Base-by-base conservation (phyloP, 1,140 invertebrate species). In the Bradynema listronoti region DNA sequence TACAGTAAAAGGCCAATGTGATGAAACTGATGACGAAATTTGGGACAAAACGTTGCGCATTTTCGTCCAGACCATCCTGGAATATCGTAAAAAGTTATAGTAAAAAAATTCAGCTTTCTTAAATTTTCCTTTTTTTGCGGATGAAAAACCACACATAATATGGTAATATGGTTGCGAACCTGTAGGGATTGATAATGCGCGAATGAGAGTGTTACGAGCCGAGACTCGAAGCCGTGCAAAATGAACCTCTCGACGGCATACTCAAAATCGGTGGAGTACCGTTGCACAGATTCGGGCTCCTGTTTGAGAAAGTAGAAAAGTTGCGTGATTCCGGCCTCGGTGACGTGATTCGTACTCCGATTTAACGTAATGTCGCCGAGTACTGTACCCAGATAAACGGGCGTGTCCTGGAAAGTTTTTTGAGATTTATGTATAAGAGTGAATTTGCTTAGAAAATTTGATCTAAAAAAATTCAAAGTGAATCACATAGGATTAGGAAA, bases 201-300 rank as follows among this genome's bases (percentile, higher is more conserved):
- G 58, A 77, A 77, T 2, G 70, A 74, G 7, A 71, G n/a, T 14
- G 58, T 61, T 29, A 77, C 78, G 1, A 77, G 49, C 24, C 66
- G 54, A 0, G 74, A 77, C 30, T 61, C 54, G 36, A 69, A 77
- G 16, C 57, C 69, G 32, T 77, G 71, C 32, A 77, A 47, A 9
- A 77, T 53, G 43, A 76, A 77, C 2, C 58, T 59, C 52, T 77
- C 75, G 0, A 76, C 71, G 24, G 70, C 70, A 41, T 78, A 77
- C 22, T 77, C 78, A 61, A 77, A 78, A 34, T 68, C 76, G 7
- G 75, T 71, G 3, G 75, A 78, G 41, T 77, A 77, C 39, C 75
- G 55, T 19, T 61, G 56, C 19, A 77, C 63, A 7, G 54, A 36
- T 32, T 58, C 57, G 30, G 72, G 66, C 9, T 77, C 65, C 54